A percentile compares a stretch with the other conserved stretches of the same genome.
Conservation (phyloP, 1,140 invertebrate genomes). For the Parasteatoda tepidariorum region DNA sequence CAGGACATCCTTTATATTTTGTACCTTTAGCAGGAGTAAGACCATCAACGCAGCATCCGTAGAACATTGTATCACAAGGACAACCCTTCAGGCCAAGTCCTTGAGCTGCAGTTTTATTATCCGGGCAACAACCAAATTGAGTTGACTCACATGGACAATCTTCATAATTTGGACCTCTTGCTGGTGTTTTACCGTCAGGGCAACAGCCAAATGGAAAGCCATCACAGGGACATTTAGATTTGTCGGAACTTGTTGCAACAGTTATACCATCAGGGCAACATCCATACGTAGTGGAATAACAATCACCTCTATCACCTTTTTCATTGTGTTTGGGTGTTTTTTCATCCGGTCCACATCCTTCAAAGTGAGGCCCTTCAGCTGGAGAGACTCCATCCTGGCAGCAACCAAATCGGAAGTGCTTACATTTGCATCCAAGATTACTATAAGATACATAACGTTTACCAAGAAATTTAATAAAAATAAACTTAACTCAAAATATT, state of each 20-base stretch:
- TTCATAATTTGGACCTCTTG: slow-evolving; percentile 84
- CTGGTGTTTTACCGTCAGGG: slow-evolving; percentile 84
- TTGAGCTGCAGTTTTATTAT: slow-evolving; percentile 67
- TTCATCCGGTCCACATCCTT: slow-evolving; percentile 71
- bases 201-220: slow-evolving; percentile 84
- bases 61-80: slow-evolving; percentile 67
- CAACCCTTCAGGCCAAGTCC: slow-evolving; percentile 69
- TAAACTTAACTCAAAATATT: too few species aligned
- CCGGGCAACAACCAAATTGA: slow-evolving; percentile 74
- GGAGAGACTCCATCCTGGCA: slow-evolving; percentile 78
- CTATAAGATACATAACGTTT: too few species aligned
- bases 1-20: slow-evolving; percentile 81
- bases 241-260: slow-evolving; percentile 69
- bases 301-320: too few species aligned
- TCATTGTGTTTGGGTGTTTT: too few species aligned
- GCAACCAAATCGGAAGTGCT: slow-evolving; percentile 80
- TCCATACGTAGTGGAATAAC: slow-evolving; percentile 67
- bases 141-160: slow-evolving; percentile 74
- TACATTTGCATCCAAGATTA: slow-evolving; percentile 79
- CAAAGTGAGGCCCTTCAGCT: slow-evolving; percentile 74
- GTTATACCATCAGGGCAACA: slow-evolving; percentile 71
- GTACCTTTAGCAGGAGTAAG: slow-evolving; percentile 69
- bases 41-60: slow-evolving; percentile 77
- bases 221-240: slow-evolving; percentile 75
- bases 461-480: too few species aligned